phyloP scores from a whole-genome alignment of 2,113 vertebrate genomes.

The Hyla sarda region DNA sequence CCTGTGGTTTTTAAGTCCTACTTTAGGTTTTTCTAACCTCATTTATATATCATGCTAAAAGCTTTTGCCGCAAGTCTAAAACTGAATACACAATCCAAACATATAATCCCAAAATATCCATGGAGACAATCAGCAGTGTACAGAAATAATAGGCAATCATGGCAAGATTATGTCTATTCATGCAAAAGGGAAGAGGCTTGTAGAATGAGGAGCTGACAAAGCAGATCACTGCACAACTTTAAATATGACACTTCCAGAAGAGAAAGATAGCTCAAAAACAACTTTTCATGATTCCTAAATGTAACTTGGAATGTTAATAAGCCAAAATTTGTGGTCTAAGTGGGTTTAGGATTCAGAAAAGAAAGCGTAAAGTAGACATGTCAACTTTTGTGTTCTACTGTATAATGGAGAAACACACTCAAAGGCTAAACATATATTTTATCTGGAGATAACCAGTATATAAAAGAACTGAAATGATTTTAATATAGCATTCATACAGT shows the following conservation, averaged over 20 bases:
- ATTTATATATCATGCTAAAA: background rate
- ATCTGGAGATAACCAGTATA: background rate
- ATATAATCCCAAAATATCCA: slow-evolving; percentile 20
- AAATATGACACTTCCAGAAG: background rate
- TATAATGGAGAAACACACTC: background rate
- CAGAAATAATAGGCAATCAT: slow-evolving; percentile 34
- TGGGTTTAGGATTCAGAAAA: too few species aligned
- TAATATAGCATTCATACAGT: background rate
- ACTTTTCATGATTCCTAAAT: background rate
- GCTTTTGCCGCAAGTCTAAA: background rate
- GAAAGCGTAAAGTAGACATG: background rate
- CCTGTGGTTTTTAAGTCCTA: background rate
- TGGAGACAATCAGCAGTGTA: slow-evolving; percentile 13
- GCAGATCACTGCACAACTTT: background rate
- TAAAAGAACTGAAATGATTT: background rate
- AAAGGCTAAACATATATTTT: too few species aligned
- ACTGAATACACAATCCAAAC: background rate
- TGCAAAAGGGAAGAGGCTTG: background rate
- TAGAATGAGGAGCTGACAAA: background rate
- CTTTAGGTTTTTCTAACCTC: background rate
- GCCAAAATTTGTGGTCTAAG: background rate
- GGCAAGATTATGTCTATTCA: slow-evolving; percentile 1
- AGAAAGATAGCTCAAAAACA: background rate
- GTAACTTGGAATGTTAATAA: background rate
- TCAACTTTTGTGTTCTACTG: background rate